A percentile compares a stretch with the other conserved stretches of the same genome.
These are phyloP conservation scores for Leptinotarsa defecta DNA, from an alignment of 1,140 invertebrate genomes.

Conservation along the genomic window DNA sequence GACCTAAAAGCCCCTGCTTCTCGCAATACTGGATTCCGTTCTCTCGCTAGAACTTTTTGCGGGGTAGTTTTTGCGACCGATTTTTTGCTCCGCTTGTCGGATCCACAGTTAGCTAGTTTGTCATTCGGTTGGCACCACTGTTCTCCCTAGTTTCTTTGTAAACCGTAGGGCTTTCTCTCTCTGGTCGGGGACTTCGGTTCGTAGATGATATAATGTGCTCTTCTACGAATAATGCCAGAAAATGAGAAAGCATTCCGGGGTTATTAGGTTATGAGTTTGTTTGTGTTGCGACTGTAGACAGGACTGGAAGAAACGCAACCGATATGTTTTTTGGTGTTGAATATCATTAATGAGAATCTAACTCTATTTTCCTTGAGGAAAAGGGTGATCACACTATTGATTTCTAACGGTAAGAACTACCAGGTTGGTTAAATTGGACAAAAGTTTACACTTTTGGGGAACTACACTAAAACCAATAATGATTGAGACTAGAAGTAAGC, in stretches of 20 bases:
- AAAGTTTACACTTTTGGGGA: too few relatives aligned
- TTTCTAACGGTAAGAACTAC: too few relatives aligned
- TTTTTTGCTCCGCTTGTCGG: constrained; percentile 52
- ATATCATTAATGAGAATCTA: too few relatives aligned
- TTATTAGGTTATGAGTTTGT: not conserved
- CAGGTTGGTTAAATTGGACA: too few relatives aligned
- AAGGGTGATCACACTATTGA: too few relatives aligned
- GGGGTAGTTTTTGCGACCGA: constrained; percentile 44
- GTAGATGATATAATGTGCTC: constrained; percentile 12
- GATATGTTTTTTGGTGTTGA: too few relatives aligned
- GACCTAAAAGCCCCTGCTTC: constrained; percentile 41
- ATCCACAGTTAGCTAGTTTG: constrained; percentile 56
- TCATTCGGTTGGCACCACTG: constrained; percentile 53
- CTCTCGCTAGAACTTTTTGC: constrained; percentile 44
- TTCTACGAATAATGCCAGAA: not conserved
- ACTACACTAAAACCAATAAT: too few relatives aligned
- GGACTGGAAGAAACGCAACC: not conserved
- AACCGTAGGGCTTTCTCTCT: constrained; percentile 28
- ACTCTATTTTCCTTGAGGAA: too few relatives aligned
- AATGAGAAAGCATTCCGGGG: not conserved
- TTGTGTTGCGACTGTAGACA: not conserved
- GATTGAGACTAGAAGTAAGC: too few relatives aligned
- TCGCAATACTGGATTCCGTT: constrained; percentile 37
- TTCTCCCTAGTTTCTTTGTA: constrained; percentile 40
- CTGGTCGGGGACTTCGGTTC: not conserved